Evolutionary conservation across 2,888 invertebrate genomes (phyloP), one percentile per base, ranked within the genome.

Genomic region (Polyommatus icarus): DNA sequence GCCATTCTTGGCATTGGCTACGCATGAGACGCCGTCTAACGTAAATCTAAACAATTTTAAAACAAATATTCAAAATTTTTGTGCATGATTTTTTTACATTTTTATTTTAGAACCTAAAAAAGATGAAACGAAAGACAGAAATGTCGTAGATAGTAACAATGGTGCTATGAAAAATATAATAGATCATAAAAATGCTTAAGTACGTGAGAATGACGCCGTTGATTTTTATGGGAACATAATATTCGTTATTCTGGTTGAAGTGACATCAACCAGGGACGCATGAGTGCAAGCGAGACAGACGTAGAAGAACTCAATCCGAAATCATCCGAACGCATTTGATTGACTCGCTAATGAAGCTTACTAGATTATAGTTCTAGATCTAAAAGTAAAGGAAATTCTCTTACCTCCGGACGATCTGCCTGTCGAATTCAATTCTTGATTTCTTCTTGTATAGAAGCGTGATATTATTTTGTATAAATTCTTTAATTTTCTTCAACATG

Each of bases 1-100:
- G 85, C 86, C 87, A 90, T 91, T 92, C 93, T 93, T 93, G 92
- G 91, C 88, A 87, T 87, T 87, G 85, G 85, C 84, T 84, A 83
- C 84, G 83, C 83, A 83, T 83, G 83, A 82, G 81, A 81, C 80
- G 81, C 81, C 81, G 80, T 79, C 82, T 80, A 81, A 81, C 80
- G 81, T 80, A 81, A 77, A 82, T 78, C 76, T 80, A 80, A 78
- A 82, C 78, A 79, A 77, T 79, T 79, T 80, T 80, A 79, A 78
- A 78, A 79, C 76, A 79, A 78, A 77, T 78, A 76, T 78, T 78
- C 78, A 71, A 59, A 76, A 79, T 71, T 79, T 77, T 54, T 75
- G 76, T 57, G 8, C 57, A 77, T 12, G 54, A 77, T 76, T 73
- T 67, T 71, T 67, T 76, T 24, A 76, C 3, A 20, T 46, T 61